These are phyloP conservation scores for Luidia sarsii DNA, from an alignment of 53 echinoderm and acorn worm genomes.

Conservation along the genomic window DNA sequence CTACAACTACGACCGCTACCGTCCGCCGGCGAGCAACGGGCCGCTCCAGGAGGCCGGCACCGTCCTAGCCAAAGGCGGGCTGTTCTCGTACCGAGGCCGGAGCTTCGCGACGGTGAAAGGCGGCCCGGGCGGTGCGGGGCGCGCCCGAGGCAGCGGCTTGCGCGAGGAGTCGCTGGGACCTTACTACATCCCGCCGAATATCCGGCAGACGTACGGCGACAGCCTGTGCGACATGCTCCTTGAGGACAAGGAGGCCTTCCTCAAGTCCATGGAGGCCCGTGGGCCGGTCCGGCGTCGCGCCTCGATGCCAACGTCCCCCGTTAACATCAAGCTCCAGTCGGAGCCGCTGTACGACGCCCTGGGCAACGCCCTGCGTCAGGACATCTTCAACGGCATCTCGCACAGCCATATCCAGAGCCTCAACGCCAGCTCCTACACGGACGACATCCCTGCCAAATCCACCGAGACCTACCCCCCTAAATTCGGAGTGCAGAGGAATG, in stretches of 20 bases:
- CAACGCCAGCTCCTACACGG: constrained; percentile 89
- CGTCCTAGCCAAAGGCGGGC: constrained; percentile 70
- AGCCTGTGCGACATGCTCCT: constrained; percentile 65
- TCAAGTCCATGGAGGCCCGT: constrained; percentile 2
- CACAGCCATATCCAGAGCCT: constrained; percentile 78
- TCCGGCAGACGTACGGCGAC: constrained; percentile 77
- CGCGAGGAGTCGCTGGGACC: constrained; percentile 9
- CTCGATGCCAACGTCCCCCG: background rate
- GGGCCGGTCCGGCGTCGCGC: background rate
- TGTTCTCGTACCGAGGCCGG: constrained; percentile 65
- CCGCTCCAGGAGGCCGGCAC: constrained; percentile 69
- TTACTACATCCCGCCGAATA: constrained; percentile 75
- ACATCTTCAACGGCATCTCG: constrained; percentile 89
- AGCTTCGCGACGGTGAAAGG: constrained; percentile 39
- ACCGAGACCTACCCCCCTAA: constrained; percentile 74
- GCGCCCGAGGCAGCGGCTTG: constrained; percentile 19
- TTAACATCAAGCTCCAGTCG: background rate
- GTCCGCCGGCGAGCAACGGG: constrained; percentile 47
- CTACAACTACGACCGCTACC: constrained; percentile 72
- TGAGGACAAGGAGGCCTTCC: constrained; percentile 42
- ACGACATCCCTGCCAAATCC: constrained; percentile 63
- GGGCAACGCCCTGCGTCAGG: constrained; percentile 83
- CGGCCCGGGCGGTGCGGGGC: constrained; percentile 12
- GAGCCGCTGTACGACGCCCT: constrained; percentile 76
- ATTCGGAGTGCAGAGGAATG: constrained; percentile 82